Evolutionary conservation across 2,113 vertebrate species (phyloP).

Genomic region (Nothobranchius furzeri): DNA sequence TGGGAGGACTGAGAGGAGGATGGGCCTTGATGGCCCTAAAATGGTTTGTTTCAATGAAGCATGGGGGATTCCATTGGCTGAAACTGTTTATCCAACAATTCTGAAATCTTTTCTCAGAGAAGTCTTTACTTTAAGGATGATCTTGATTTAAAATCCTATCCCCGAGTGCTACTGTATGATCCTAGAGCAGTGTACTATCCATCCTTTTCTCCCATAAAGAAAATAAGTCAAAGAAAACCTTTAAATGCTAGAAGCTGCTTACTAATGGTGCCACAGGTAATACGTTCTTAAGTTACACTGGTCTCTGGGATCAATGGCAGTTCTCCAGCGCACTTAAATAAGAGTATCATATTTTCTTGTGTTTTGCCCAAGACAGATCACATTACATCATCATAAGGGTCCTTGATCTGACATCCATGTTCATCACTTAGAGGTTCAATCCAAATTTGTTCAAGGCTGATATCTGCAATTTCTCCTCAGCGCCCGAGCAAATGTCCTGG

Average conservation of each 20-base stretch:
- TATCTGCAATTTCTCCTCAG: slow-evolving; percentile 51
- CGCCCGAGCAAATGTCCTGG: slow-evolving; percentile 44
- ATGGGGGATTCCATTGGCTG: slow-evolving; percentile 26
- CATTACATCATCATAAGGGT: slow-evolving; percentile 51
- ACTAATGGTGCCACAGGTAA: slow-evolving; percentile 34
- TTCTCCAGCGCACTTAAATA: slow-evolving; percentile 27
- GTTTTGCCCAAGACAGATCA: slow-evolving; percentile 41
- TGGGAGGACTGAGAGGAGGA: slow-evolving; percentile 11
- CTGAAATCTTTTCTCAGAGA: too few species aligned
- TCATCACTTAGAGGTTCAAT: slow-evolving; percentile 55
- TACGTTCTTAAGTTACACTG: slow-evolving; percentile 10
- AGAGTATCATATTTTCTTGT: slow-evolving; percentile 37
- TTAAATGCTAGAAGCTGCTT: slow-evolving; percentile 27
- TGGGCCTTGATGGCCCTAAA: slow-evolving; percentile 21
- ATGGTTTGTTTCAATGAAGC: slow-evolving; percentile 28
- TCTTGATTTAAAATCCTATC: too few species aligned
- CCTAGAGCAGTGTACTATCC: slow-evolving; percentile 34
- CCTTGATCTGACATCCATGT: slow-evolving; percentile 63
- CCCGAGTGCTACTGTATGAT: neutral
- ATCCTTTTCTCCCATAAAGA: slow-evolving; percentile 31
- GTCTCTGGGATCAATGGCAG: slow-evolving; percentile 39
- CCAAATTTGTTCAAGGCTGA: slow-evolving; percentile 48
- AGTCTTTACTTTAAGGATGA: too few species aligned
- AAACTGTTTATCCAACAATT: slow-evolving; percentile 34
- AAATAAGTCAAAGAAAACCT: slow-evolving; percentile 16